Conservation (phyloP, 2,113 vertebrate species). For the Cygnus atratus region DNA sequence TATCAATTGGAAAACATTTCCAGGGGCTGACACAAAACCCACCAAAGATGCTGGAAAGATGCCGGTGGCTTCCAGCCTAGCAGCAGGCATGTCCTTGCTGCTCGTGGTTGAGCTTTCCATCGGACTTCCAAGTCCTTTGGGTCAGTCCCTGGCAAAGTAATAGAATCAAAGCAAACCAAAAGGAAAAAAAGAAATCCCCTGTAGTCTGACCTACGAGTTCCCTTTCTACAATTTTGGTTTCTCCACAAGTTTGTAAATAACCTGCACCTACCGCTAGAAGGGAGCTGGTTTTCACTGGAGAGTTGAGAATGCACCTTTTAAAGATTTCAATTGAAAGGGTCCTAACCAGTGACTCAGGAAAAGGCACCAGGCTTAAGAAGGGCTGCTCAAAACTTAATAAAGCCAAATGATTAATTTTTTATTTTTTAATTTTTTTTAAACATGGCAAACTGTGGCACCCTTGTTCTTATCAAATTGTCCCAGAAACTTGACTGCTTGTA, state of each 20-base stretch:
- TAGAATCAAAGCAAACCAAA: constrained; percentile 8
- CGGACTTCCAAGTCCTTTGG: neutral
- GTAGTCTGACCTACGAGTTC: constrained; percentile 9
- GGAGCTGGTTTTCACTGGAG: constrained; percentile 2
- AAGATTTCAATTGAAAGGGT: neutral
- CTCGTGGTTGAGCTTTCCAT: neutral
- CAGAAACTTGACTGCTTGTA: neutral
- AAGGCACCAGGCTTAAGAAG: constrained; percentile 33
- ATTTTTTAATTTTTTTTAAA: neutral
- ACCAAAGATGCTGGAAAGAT: rapidly evolving
- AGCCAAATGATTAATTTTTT: neutral
- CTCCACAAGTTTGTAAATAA: neutral
- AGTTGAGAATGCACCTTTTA: neutral
- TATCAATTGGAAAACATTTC: neutral
- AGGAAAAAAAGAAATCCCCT: neutral
- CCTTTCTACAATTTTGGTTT: neutral
- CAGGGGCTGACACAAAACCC: constrained; percentile 15
- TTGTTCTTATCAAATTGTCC: neutral
- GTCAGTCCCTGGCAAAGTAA: constrained; percentile 18
- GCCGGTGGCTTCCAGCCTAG: neutral
- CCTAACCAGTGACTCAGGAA: neutral
- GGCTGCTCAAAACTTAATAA: constrained; percentile 51
- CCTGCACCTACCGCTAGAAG: constrained; percentile 30
- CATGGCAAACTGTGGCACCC: neutral
- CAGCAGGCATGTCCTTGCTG: neutral